These are phyloP conservation scores for Stegodyphus mimosarum DNA, from an alignment of 1,140 invertebrate genomes.

Conservation along the genomic window DNA sequence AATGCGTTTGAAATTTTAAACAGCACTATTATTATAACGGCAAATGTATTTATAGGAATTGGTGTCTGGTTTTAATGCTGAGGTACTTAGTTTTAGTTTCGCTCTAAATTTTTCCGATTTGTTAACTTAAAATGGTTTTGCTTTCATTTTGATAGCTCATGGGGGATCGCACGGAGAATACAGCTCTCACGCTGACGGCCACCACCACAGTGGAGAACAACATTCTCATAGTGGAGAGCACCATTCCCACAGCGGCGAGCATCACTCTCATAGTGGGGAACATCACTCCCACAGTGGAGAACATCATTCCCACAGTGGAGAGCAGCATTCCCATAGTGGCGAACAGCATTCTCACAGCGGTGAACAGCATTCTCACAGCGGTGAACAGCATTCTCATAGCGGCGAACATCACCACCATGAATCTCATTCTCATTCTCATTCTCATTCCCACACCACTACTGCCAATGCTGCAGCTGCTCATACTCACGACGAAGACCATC, in stretches of 20 bases:
- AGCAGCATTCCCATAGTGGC: constrained; percentile 11
- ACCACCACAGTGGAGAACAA: constrained; percentile 13
- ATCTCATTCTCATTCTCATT: constrained; percentile 19
- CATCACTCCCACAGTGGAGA: constrained; percentile 31
- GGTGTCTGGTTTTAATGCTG: no score
- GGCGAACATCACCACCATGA: background rate
- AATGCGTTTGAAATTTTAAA: no score
- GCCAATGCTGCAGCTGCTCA: background rate
- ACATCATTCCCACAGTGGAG: background rate
- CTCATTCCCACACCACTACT: background rate
- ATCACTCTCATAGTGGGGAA: background rate
- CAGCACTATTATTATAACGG: no score
- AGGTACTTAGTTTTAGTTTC: no score
- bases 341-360: constrained; percentile 13
- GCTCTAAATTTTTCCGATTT: no score
- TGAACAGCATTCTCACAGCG: background rate
- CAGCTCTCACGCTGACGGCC: constrained; percentile 19
- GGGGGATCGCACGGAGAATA: background rate
- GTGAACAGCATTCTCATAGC: background rate
- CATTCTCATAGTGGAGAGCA: constrained; percentile 30
- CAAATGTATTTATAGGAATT: no score
- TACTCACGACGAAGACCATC: background rate
- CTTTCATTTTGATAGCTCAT: background rate
- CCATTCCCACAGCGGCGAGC: background rate
- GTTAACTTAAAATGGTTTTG: background rate